Percentiles rank a stretch among this genome's conserved stretches.
phyloP scores from a whole-genome alignment of 2,888 invertebrate genomes.

The Nematopogon swammerdamellus region DNA sequence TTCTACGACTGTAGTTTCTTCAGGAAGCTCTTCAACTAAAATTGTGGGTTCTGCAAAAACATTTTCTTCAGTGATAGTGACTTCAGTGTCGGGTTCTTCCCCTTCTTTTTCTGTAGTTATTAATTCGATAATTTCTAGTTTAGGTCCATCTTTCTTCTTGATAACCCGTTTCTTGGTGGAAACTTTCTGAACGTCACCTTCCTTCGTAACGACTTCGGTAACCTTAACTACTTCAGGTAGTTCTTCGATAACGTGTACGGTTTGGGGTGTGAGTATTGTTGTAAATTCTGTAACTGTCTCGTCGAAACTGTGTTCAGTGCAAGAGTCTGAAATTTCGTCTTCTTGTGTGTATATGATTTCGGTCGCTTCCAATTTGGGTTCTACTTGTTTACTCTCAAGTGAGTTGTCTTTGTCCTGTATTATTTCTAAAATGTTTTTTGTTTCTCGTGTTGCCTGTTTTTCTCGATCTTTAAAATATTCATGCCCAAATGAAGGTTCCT shows the following conservation, averaged over 20 bases:
- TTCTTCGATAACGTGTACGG: neutral
- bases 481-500: no score
- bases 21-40: no score
- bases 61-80: slow-evolving; percentile 14
- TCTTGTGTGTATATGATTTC: slow-evolving; percentile 41
- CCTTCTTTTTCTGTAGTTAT: slow-evolving; percentile 17
- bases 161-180: slow-evolving; percentile 19
- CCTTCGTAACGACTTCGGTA: slow-evolving; percentile 6
- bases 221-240: neutral
- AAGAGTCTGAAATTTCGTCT: slow-evolving; percentile 23
- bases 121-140: slow-evolving; percentile 30
- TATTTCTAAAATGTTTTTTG: no score
- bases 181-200: neutral
- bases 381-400: no score
- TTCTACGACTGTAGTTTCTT: no score
- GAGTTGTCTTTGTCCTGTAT: no score
- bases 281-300: neutral
- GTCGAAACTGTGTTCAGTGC: slow-evolving; percentile 12
- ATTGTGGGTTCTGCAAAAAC: no score
- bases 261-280: neutral
- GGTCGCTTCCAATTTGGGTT: slow-evolving; percentile 27
- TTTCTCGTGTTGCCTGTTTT: no score
- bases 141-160: slow-evolving; percentile 27
- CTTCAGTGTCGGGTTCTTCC: slow-evolving; percentile 23
- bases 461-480: no score